A percentile compares a stretch with the other conserved stretches of the same genome.
Evolutionary conservation across 2,888 invertebrate genomes (phyloP).

Genomic region (Ischnura elegans): DNA sequence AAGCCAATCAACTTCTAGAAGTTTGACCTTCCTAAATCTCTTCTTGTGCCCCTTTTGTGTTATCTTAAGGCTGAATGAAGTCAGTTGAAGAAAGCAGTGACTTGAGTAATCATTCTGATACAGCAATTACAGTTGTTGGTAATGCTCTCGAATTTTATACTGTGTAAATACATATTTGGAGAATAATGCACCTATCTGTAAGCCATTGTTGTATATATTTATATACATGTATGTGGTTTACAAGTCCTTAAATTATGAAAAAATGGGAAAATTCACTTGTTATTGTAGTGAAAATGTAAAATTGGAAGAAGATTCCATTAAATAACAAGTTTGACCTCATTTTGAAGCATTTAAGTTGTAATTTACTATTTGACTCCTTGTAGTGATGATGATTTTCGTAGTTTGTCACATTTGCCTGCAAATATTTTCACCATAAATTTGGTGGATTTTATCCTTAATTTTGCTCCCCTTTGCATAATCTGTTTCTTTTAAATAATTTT

Average conservation of each 20-base stretch:
- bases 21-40: not conserved
- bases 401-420: not conserved
- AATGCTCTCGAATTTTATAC: constrained; percentile 38
- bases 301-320: constrained; percentile 5
- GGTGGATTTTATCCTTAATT: not conserved
- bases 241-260: constrained; percentile 21
- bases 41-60: not conserved
- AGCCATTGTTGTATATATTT: constrained; percentile 44
- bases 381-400: not conserved
- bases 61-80: not conserved
- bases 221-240: constrained; percentile 39
- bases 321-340: not conserved
- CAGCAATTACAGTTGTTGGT: not conserved
- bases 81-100: not conserved
- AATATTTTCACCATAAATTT: not conserved
- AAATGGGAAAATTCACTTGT: constrained; percentile 15
- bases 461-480: not conserved
- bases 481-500: not conserved
- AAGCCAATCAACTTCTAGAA: constrained; percentile 95
- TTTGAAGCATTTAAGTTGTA: not conserved
- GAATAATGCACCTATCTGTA: not conserved
- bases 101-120: not conserved
- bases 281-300: constrained; percentile 33
- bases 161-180: constrained; percentile 49
- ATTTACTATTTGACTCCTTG: not conserved